Percentiles rank a stretch among this genome's conserved stretches.
Evolutionary conservation across 1,140 invertebrate genomes (phyloP).

Genomic region (Lysiphlebus fabarum): DNA sequence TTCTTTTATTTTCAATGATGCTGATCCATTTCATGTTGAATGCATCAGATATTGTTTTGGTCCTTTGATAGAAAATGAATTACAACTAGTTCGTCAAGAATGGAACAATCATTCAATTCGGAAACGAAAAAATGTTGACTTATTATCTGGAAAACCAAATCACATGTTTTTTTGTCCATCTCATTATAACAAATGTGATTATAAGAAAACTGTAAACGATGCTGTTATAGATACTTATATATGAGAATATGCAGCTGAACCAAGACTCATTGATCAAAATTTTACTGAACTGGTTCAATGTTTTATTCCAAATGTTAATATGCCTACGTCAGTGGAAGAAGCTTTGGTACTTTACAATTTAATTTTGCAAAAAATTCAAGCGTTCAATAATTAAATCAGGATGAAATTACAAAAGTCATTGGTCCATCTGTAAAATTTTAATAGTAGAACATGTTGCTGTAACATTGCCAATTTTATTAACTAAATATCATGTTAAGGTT

Average conservation of each 20-base stretch:
- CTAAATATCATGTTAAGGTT: no score
- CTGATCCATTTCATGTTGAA: conserved; percentile 18
- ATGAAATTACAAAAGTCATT: no score
- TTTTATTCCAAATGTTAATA: no score
- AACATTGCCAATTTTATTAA: no score
- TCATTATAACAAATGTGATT: conserved; percentile 12
- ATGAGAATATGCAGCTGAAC: neutral
- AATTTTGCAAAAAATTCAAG: no score
- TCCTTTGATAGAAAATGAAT: conserved; percentile 18
- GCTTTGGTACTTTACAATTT: no score
- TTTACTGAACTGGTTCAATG: conserved; percentile 8
- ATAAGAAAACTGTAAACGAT: conserved; percentile 3
- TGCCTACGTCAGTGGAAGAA: no score
- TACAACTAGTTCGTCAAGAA: conserved; percentile 17
- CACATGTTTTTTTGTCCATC: conserved; percentile 21
- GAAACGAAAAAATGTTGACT: conserved; percentile 21
- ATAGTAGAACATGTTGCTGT: no score
- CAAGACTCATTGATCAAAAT: neutral
- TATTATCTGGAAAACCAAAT: conserved; percentile 22
- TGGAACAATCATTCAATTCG: conserved; percentile 23
- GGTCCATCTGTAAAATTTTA: no score
- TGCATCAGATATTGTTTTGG: conserved; percentile 25
- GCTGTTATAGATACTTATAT: conserved; percentile 14
- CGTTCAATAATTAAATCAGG: no score
- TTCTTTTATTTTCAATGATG: conserved; percentile 18